These are phyloP conservation scores for Drosophila paranaensis DNA, from an alignment of 2,888 invertebrate species.

Conservation along the genomic window DNA sequence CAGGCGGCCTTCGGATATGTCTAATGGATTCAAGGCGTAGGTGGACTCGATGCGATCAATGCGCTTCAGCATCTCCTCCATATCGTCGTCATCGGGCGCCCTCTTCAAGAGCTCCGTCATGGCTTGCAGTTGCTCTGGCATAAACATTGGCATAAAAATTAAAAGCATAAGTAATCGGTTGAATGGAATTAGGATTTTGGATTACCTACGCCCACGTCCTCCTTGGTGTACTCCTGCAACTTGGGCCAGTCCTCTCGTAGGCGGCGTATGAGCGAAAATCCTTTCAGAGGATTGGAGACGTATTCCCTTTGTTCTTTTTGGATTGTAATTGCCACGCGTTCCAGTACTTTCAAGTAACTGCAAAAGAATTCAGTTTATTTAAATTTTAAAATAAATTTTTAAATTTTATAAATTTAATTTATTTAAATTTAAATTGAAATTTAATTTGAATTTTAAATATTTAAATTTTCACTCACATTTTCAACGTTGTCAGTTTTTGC, in stretches of 20 bases:
- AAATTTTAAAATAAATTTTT: too few relatives aligned
- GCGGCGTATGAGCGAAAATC: constrained; percentile 52
- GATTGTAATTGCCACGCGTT: neutral
- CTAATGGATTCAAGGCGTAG: constrained; percentile 39
- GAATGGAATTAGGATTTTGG: too few relatives aligned
- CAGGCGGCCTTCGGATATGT: constrained; percentile 48
- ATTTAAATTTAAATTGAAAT: too few relatives aligned
- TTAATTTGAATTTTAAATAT: too few relatives aligned
- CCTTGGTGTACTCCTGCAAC: constrained; percentile 23
- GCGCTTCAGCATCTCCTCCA: constrained; percentile 31
- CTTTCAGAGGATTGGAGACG: constrained; percentile 51
- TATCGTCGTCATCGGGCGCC: constrained; percentile 27
- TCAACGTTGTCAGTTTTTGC: constrained; percentile 38
- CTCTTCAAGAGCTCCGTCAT: constrained; percentile 25
- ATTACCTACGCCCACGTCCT: constrained; percentile 34
- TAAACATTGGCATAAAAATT: neutral
- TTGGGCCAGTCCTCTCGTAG: constrained; percentile 55
- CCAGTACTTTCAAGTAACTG: constrained; percentile 42
- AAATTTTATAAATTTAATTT: neutral
- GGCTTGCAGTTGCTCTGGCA: constrained; percentile 24
- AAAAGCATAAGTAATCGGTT: neutral
- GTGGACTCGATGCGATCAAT: constrained; percentile 51
- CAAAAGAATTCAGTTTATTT: neutral
- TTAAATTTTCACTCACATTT: constrained; percentile 35
- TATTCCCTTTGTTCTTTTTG: constrained; percentile 23